A percentile compares a stretch with the other conserved stretches of the same genome.
phyloP scores from a whole-genome alignment of 2,113 vertebrate genomes.

The Neogale vison region DNA sequence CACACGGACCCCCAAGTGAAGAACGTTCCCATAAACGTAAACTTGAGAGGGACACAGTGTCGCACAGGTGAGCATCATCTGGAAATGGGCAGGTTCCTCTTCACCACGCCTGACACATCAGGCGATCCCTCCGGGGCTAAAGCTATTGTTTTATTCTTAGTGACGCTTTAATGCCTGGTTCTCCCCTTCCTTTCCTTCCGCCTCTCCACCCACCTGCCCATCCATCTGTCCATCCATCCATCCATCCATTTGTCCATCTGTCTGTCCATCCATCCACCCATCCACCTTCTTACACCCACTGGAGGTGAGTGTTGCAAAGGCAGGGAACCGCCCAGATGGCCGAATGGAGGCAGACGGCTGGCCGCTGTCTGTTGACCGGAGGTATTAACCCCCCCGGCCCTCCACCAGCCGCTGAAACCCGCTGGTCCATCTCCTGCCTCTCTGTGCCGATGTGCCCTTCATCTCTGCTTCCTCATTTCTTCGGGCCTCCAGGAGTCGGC shows the following conservation, averaged over 20 bases:
- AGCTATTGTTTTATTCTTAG: neutral
- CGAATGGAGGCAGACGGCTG: neutral
- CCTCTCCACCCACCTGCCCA: rapidly evolving
- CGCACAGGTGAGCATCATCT: neutral
- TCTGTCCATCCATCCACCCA: rapidly evolving
- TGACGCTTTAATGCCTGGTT: neutral
- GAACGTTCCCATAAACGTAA: neutral
- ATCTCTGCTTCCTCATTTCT: neutral
- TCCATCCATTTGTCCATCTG: rapidly evolving
- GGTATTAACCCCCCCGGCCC: rapidly evolving
- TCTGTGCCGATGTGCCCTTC: neutral
- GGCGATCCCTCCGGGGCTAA: too few species aligned
- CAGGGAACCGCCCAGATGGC: neutral
- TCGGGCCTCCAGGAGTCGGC: neutral
- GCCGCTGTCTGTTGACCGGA: rapidly evolving
- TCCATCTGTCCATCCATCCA: rapidly evolving
- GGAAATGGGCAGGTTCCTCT: neutral
- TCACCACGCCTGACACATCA: neutral
- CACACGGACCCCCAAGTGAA: neutral
- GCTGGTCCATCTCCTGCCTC: neutral
- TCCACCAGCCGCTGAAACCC: neutral
- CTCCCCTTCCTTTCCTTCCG: neutral
- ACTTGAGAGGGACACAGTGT: neutral
- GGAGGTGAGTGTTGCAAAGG: neutral
- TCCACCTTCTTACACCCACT: neutral